Evolutionary conservation across 2,113 vertebrate species (phyloP), one percentile per base, ranked within the genome.

Genomic region (Phylloscopus whistleri): DNA sequence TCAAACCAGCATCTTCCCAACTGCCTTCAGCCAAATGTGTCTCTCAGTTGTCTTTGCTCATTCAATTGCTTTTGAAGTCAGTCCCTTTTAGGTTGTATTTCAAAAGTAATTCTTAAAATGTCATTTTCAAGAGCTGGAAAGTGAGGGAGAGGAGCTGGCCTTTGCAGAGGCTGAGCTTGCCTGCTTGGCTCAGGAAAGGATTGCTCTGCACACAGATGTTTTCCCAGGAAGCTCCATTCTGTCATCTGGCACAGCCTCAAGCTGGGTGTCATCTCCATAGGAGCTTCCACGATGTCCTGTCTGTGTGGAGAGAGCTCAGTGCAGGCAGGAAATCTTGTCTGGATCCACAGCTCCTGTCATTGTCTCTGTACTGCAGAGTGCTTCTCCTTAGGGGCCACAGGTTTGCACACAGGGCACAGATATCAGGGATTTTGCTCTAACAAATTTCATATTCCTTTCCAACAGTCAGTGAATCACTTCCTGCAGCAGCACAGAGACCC

Each of bases 391-490:
- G n/a, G n/a, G 53, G 27, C 51, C 27, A 4, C 24, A 30, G 49
- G 18, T 60, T 41, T 81, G 41, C 16, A 17, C 16, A 6, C 0
- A 39, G 58, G 41, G 49, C 24, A 84, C 41, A 78, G 81, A 46
- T 43, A 30, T 1, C 22, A 18, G 16, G 10, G 66, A 16, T 75
- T 64, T 81, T 92, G 28, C 41, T 86, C 37, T 89, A 80, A 91
- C 23, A 27, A 78, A 58, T 69, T 37, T 10, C 2, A 1, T 43
- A 14, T n/a, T 95, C 51, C 66, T 87, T 64, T 85, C 88, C 67
- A 56, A 77, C 56, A 96, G 96, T 95, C 97, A 98, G 96, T 14
- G 98, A 99, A 7, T 93, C 98, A 3, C 96, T 98, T 28, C 90
- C 95, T 49, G 77, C 92, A 6, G 83, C 97, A 88, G 97, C 97